Base-by-base conservation (phyloP, 1,140 invertebrate genomes). In the Trichogramma pretiosum region DNA sequence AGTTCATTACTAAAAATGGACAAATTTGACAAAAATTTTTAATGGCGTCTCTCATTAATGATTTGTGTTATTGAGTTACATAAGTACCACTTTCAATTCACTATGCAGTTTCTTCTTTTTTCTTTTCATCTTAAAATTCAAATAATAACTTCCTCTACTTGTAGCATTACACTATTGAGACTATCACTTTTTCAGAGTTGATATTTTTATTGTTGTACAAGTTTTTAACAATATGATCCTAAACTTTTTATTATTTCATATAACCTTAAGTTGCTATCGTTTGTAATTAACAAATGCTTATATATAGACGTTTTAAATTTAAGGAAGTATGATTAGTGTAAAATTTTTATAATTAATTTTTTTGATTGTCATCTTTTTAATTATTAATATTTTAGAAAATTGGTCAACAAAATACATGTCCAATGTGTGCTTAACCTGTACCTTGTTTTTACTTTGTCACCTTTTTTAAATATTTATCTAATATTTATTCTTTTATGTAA, bases 401-500 rank as follows among this genome's bases (percentile, higher is more conserved):
- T 42, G 59, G 56, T 49, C 55, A 50, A 56, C 40, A 48, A 59
- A 63, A 64, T 61, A 57, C 55, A 57, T 50, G 55, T 50, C 47
- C 50, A 34, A 50, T 57, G 48, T 53, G 49, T 55, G 18, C n/a
- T n/a, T 61, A 63, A 65, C 53, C 52, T 62, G 30, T 46, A 41
- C 16, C 45, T 21, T 48, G 41, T 48, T 42, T 42, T 43, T 48
- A 46, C 30, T 52, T 23, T 52, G 50, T 44, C 41, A 46, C 44
- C 28, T 47, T 47, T 48, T 34, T 48, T 23, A 14, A 44, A 34
- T 14, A 13, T 21, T 38, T 41, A 13, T 44, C 17, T 22, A 33
- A 17, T 46, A 16, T 50, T 48, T 37, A 9, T 32, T 17, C 26
- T 41, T 41, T 18, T n/a, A n/a, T n/a, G n/a, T n/a, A n/a, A n/a